Percentiles rank a stretch among this genome's conserved stretches.
Evolutionary conservation across 2,113 vertebrate species (phyloP).

Genomic region (Diglossa brunneiventris): DNA sequence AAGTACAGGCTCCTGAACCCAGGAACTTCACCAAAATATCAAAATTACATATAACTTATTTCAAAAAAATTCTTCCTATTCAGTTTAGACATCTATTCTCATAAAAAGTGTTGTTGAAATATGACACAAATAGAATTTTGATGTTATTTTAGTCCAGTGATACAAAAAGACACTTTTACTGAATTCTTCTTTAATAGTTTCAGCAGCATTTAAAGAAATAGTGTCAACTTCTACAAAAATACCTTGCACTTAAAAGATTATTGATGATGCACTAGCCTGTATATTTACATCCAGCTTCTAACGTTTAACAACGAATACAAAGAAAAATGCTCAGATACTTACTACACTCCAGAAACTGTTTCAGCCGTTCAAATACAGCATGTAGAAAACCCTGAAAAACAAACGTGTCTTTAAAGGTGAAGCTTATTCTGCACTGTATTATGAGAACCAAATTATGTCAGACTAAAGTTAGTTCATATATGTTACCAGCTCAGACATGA

Average conservation of each 20-base stretch:
- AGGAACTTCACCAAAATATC: background rate
- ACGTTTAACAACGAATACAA: background rate
- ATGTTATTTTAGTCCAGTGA: background rate
- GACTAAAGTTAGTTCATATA: background rate
- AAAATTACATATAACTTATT: background rate
- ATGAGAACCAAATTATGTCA: background rate
- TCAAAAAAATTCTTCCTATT: background rate
- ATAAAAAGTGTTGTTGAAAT: background rate
- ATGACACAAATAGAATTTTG: background rate
- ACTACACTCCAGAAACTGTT: constrained; percentile 95
- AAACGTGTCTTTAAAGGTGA: background rate
- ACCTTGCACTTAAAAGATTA: background rate
- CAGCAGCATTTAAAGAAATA: background rate
- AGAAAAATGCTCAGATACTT: constrained; percentile 70
- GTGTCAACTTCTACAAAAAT: background rate
- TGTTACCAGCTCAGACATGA: background rate
- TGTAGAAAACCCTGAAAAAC: constrained; percentile 87
- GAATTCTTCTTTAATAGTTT: background rate
- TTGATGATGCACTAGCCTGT: background rate
- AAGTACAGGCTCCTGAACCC: background rate
- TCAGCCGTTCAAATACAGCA: constrained; percentile 89
- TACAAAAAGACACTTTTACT: background rate
- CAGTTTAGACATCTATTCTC: background rate
- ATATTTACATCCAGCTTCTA: background rate
- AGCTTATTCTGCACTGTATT: background rate